Base-by-base conservation (phyloP, 1,140 invertebrate genomes). In the Microplitis demolitor region DNA sequence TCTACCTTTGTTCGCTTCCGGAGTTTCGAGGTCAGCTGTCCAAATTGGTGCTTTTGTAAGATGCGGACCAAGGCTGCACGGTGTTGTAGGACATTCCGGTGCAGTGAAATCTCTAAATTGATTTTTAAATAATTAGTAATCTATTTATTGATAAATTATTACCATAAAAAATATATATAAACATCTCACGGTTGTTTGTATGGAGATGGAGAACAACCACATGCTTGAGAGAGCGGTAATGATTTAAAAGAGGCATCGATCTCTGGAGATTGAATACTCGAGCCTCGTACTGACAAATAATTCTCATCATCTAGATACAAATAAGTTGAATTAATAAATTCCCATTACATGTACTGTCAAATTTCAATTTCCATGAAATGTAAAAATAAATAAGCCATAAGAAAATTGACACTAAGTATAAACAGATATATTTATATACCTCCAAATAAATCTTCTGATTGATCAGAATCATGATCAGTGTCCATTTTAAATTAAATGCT, bases 401-500 rank as follows among this genome's bases (percentile, higher is more conserved):
- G n/a, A 24, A 0, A 24, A 24, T 24, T 24, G 24, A 24, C 24
- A 24, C 2, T 24, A 24, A 24, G 13, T 50, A 3, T 50, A 8
- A 50, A 13, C 6, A 50, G 13, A 50, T 50, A 50, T 50, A 8
- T n/a, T n/a, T 50, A 33, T 13, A 60, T 74, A 80, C 80, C 80
- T 62, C 78, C 78, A 61, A 81, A 81, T 64, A 81, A 53, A 33
- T 81, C 79, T 60, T 74, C 71, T 11, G 76, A 77, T 34, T 69
- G 56, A n/a, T 75, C 45, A 51, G 16, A 66, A 33, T 62, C 64
- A 37, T 14, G 37, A 31, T 34, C 62, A 56, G 5, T 39, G n/a
- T 64, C 37, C 34, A 63, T 63, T n/a, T 9, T 11, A 34, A 54
- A 13, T n/a, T 14, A 11, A 54, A n/a, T 14, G 9, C 53, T n/a